These are phyloP conservation scores for Xiphorhynchus elegans DNA, from an alignment of 2,113 vertebrate species.

Conservation along the genomic window DNA sequence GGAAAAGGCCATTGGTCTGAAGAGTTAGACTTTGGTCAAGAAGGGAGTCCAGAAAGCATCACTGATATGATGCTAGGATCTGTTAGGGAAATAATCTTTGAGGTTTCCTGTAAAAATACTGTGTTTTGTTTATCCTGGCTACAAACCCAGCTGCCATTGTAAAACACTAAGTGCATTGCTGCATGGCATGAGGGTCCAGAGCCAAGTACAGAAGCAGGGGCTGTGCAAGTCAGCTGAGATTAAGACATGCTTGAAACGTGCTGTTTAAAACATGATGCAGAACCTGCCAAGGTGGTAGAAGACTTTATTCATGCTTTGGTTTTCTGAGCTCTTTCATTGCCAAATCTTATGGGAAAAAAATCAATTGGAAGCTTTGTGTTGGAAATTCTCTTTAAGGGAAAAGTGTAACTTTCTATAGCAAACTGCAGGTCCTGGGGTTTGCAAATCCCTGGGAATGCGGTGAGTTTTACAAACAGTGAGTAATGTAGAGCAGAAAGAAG, in stretches of 20 bases:
- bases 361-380: neutral
- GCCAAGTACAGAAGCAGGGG: neutral
- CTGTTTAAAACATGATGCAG: neutral
- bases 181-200: neutral
- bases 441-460: neutral
- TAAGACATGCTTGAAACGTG: neutral
- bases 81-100: neutral
- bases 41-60: neutral
- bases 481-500: neutral
- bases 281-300: no score
- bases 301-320: neutral
- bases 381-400: neutral
- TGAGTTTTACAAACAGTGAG: neutral
- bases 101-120: neutral
- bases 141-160: neutral
- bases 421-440: neutral
- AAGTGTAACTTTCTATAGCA: neutral
- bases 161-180: neutral
- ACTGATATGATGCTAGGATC: fast-evolving
- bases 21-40: neutral
- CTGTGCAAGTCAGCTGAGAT: neutral
- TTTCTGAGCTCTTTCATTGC: neutral
- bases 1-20: neutral
- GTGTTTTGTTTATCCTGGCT: neutral
- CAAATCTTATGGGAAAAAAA: neutral